Base-by-base conservation (phyloP, 2,797 vertebrate species). In the Thunnus albacares region DNA sequence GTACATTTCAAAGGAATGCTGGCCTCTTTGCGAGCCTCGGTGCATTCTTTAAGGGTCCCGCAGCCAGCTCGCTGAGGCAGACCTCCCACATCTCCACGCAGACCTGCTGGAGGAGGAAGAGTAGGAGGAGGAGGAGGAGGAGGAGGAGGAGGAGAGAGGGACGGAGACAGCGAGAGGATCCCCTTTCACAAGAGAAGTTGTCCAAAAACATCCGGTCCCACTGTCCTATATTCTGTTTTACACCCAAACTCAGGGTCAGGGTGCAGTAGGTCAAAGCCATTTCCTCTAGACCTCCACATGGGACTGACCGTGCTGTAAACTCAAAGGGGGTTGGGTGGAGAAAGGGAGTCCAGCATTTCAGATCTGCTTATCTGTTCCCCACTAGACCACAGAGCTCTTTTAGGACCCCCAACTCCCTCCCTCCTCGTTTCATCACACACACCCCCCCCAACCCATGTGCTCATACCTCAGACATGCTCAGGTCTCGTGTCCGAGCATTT, bases 1-100 rank as follows among this genome's bases (percentile, higher is more conserved):
- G 81, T 91, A 92, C 91, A 90, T 95, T 95, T 94, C 87, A 94
- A 93, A 93, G 91, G 93, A 94, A 94, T 94, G 94, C 78, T 87
- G 87, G 91, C 90, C 92, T 90, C 91, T 94, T 88, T 83, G 90
- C 70, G 78, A 93, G 93, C 85, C 85, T 69, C 51, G 33, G 76
- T 89, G 85, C 87, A 86, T 90, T 92, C 92, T 92, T 93, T 84
- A 90, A 83, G 89, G 87, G 75, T 84, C 86, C 74, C 81, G 86
- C 90, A 85, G 81, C 74, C 81, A 55, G 86, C 90, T 87, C 78
- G 59, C 87, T 20, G 67, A 82, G 80, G 87, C 82, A 87, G 94
- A 95, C 94, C 93, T 94, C 92, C 91, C 93, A 93, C 91, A 84
- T 88, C 78, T 85, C 80, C 60, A 7, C 79, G n/a, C 81, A 88